phyloP scores from a whole-genome alignment of 2,113 vertebrate species.

The Barnardius zonarius region DNA sequence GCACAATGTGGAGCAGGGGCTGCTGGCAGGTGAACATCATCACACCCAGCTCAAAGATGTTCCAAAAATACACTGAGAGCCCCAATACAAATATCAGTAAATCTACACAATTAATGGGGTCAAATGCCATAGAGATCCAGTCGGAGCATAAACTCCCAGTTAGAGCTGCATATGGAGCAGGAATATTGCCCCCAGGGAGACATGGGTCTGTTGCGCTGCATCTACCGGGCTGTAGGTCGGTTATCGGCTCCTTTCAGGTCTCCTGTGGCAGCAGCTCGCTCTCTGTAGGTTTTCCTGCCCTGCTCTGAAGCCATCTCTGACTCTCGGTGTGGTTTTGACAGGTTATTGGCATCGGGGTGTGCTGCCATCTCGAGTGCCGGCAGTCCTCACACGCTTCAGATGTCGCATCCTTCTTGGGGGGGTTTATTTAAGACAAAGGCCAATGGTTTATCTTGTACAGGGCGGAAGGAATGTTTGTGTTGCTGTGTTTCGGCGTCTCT shows the following conservation, averaged over 20 bases:
- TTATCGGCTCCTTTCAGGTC: neutral
- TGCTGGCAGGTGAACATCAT: neutral
- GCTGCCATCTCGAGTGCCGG: neutral
- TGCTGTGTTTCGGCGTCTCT: neutral
- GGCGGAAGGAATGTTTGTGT: neutral
- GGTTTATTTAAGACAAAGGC: neutral
- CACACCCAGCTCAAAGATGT: neutral
- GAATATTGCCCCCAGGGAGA: neutral
- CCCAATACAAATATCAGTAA: neutral
- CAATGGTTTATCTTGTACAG: neutral
- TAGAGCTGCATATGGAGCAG: rapidly evolving
- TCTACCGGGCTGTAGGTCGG: neutral
- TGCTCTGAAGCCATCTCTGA: neutral
- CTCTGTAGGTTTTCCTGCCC: neutral
- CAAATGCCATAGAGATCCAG: rapidly evolving
- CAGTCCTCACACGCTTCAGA: rapidly evolving
- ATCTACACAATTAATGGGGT: neutral
- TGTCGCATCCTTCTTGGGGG: neutral
- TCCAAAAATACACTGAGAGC: neutral
- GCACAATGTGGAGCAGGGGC: neutral
- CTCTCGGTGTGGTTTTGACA: neutral
- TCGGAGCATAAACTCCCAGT: rapidly evolving
- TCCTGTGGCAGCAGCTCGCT: neutral
- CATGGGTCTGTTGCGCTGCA: rapidly evolving
- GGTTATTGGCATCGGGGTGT: neutral